These are phyloP conservation scores for Rotaria macrura DNA, from an alignment of 2,888 invertebrate species.

Conservation along the genomic window DNA sequence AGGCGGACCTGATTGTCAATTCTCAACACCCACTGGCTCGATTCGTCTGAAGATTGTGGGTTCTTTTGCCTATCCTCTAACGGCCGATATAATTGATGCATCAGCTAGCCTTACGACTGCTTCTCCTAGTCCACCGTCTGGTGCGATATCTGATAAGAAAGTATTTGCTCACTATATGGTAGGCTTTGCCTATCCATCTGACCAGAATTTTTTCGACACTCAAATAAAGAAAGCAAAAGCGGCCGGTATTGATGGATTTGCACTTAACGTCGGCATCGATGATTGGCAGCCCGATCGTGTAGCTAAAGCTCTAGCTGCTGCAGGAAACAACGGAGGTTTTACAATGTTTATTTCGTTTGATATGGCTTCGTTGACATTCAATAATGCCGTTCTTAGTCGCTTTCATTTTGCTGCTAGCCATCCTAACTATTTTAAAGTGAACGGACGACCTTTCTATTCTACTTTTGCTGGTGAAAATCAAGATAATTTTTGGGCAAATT, in stretches of 20 bases:
- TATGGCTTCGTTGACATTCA: background rate
- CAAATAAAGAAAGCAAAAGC: background rate
- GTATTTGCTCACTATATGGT: conserved; percentile 21
- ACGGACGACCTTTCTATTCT: background rate
- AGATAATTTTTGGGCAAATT: background rate
- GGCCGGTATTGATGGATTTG: conserved; percentile 10
- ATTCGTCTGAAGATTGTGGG: background rate
- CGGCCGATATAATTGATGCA: background rate
- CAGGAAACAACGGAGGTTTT: background rate
- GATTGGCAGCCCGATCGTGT: conserved; percentile 4
- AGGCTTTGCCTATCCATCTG: conserved; percentile 5
- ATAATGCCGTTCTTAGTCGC: background rate
- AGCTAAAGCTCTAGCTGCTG: conserved; percentile 12
- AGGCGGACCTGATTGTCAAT: background rate
- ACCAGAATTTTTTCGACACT: background rate
- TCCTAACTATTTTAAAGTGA: background rate
- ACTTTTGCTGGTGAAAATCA: conserved; percentile 22
- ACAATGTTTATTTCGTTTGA: background rate
- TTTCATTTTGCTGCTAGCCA: background rate
- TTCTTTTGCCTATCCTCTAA: conserved; percentile 10
- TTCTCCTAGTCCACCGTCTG: background rate
- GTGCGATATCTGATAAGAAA: background rate
- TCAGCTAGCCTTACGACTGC: background rate
- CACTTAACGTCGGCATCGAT: conserved; percentile 4
- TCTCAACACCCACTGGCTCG: background rate